Base-by-base conservation (phyloP, 2,113 vertebrate species). In the Otis tarda region DNA sequence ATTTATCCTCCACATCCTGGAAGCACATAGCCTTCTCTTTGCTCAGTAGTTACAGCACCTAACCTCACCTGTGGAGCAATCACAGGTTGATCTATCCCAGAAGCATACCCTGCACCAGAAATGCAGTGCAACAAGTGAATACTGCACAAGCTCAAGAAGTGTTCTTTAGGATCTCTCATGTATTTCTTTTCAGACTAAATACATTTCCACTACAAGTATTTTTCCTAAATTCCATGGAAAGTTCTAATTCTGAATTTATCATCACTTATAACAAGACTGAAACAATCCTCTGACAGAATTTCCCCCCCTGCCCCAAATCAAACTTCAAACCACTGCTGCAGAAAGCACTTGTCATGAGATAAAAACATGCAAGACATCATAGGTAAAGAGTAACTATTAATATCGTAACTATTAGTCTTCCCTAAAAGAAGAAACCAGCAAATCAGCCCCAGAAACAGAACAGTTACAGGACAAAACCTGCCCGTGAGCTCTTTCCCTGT, bases 341-440 rank as follows among this genome's bases (percentile, higher is more conserved):
- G 33, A 43, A 74, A 53, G 23, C 65, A 35, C 7, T 52, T 41
- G 41, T 25, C 41, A 50, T 8, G 7, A 55, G 57, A 59, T 15
- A 49, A 33, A 67, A 53, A 35, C 1, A 0, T 28, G 0, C 5
- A 31, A 75, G 6, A 1, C 4, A 20, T 4, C 10, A 20, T 1
- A 73, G 12, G 2, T 28, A 77, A 83, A 73, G 17, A 73, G 28
- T 65, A 77, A 65, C n/a, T 59, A 37, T 16, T 56, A 41, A 55
- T 3, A 19, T 21, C 8, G 4, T 17, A 85, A 49, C 3, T 15
- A 15, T 11, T 24, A 3, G 5, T 53, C 59, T 56, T 67, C 37
- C 28, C 27, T 17, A 19, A 45, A 65, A 79, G 5, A 18, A 53
- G 6, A 8, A 50, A 41, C 20, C 4, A 43, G 5, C 3, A 73